phyloP scores from a whole-genome alignment of 1,140 invertebrate species.

The Microplitis demolitor region DNA sequence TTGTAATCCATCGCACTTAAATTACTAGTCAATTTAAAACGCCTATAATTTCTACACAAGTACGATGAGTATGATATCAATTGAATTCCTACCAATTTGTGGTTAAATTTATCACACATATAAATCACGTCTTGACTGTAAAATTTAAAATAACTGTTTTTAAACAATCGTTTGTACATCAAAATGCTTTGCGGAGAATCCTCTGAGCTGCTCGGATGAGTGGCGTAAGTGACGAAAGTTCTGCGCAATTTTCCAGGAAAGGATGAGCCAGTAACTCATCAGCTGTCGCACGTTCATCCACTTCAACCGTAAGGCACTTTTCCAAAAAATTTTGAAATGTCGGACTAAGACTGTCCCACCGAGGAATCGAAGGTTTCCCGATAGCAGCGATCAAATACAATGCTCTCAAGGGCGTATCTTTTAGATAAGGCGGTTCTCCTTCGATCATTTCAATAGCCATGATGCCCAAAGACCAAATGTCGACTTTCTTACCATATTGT shows the following conservation, averaged over 20 bases:
- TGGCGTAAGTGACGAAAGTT: slow-evolving; percentile 82
- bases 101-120: neutral
- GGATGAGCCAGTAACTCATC: slow-evolving; percentile 85
- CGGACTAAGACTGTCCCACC: slow-evolving; percentile 80
- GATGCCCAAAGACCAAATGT: slow-evolving; percentile 95
- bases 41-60: no score
- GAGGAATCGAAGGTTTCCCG: slow-evolving; percentile 88
- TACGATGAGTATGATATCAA: slow-evolving; percentile 5
- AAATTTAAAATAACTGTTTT: slow-evolving; percentile 7
- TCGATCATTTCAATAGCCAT: slow-evolving; percentile 99
- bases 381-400: slow-evolving; percentile 95
- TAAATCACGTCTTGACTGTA: slow-evolving; percentile 3
- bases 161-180: neutral
- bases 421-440: slow-evolving; percentile 94
- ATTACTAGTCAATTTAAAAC: no score
- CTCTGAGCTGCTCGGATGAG: slow-evolving; percentile 89
- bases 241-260: slow-evolving; percentile 86
- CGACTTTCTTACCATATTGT: slow-evolving; percentile 89
- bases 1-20: no score
- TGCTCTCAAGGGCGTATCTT: slow-evolving; percentile 91
- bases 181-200: slow-evolving; percentile 69
- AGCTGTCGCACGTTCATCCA: slow-evolving; percentile 83
- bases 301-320: slow-evolving; percentile 90
- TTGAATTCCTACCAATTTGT: slow-evolving; percentile 17
- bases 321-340: slow-evolving; percentile 85